Evolutionary conservation across 2,888 invertebrate genomes (phyloP), one percentile per base, ranked within the genome.

Genomic region (Melanophora roralis): DNA sequence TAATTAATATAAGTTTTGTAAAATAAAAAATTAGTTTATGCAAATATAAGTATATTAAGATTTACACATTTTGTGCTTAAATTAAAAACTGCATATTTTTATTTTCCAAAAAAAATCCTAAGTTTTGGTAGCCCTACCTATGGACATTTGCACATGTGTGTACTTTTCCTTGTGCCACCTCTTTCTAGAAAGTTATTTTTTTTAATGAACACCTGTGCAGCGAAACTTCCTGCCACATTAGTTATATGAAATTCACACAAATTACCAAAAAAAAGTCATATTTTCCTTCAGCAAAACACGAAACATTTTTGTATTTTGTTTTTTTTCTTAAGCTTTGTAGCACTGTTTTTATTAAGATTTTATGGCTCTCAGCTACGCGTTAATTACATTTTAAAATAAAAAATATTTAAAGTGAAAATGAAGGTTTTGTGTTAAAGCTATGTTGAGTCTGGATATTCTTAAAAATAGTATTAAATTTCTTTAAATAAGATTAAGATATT

Each of bases 161-260:
- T 14, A 6, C 32, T 12, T 16, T 43, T 43, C 32, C 34, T 32
- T 51, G 16, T 23, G 23, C n/a, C 32, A 40, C 19, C 11, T 27
- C 60, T 34, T 51, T 74, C 51, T 38, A 12, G 47, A 68, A 51
- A 11, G 43, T 51, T 68, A 36, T 62, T 62, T 69, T n/a, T n/a
- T 74, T 76, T 80, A 80, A 80, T 80, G 80, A 80, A 76, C 75
- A 76, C 72, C 76, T 72, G 32, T 72, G 68, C 40, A 64, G 34
- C 40, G 51, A 55, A 68, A 64, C 55, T 68, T 76, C 76, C 75
- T 47, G 49, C 36, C 47, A 34, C 36, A 38, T 5, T 21, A 43
- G 34, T 51, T 27, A 34, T 45, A 51, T 5, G 59, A 40, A 71
- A 69, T 45, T 47, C 11, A 19, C 38, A 49, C 8, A 8, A 27